Conservation (phyloP, 2,797 vertebrate species). For the Limosa lapponica region DNA sequence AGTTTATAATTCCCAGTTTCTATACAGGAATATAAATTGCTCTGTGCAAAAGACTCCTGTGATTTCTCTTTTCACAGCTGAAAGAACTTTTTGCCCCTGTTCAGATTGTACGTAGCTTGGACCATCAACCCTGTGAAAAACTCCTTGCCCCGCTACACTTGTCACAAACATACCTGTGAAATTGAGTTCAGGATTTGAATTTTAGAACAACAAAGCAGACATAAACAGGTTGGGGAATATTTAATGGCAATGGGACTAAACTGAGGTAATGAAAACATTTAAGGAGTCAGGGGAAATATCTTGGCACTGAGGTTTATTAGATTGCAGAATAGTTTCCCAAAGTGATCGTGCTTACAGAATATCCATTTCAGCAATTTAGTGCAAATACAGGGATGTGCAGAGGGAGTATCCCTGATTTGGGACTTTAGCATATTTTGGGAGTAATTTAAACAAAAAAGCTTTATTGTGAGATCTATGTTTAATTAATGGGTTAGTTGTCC, state of each 20-base stretch:
- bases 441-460: neutral
- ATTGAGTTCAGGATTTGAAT: constrained; percentile 3
- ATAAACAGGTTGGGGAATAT: neutral
- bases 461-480: neutral
- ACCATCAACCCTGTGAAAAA: neutral
- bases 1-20: neutral
- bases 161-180: neutral
- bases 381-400: neutral
- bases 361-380: neutral
- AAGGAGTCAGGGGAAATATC: constrained; percentile 25
- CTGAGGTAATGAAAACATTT: constrained; percentile 9
- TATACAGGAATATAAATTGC: neutral
- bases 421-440: neutral
- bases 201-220: neutral
- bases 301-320: constrained; percentile 43
- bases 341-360: neutral
- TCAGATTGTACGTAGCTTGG: neutral
- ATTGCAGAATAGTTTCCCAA: constrained; percentile 52
- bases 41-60: neutral
- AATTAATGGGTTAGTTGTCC: neutral
- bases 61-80: neutral
- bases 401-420: neutral
- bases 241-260: constrained; percentile 50
- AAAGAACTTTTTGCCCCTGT: neutral
- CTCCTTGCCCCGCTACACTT: neutral